These are phyloP conservation scores for Epinotia ramella DNA, from an alignment of 2,888 invertebrate genomes.

Conservation along the genomic window DNA sequence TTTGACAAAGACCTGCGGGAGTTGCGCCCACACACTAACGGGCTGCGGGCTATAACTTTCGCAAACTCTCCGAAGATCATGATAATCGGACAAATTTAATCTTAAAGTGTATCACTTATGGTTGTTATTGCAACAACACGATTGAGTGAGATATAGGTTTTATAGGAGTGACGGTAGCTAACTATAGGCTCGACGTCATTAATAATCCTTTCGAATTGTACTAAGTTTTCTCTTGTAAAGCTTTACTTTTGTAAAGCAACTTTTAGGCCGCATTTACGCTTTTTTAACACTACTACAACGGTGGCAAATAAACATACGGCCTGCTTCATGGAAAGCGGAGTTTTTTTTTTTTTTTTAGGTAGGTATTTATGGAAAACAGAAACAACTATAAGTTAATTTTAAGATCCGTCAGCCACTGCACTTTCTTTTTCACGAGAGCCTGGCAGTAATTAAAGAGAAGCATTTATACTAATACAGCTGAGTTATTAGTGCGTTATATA, in stretches of 20 bases:
- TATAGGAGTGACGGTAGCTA: neutral
- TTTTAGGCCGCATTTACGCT: neutral
- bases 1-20: conserved; percentile 13
- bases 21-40: conserved; percentile 14
- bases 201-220: neutral
- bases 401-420: too few relatives aligned
- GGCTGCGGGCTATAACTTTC: neutral
- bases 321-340: too few relatives aligned
- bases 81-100: neutral
- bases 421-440: too few relatives aligned
- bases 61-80: neutral
- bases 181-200: neutral
- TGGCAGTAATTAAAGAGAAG: too few relatives aligned
- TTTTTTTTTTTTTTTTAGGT: too few relatives aligned
- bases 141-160: neutral
- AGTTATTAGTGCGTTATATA: too few relatives aligned
- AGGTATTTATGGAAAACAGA: too few relatives aligned
- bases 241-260: neutral
- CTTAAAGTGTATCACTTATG: neutral
- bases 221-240: neutral
- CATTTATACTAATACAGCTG: too few relatives aligned
- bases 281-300: neutral
- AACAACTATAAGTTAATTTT: too few relatives aligned
- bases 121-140: neutral
- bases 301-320: neutral